These are phyloP conservation scores for Rapana venosa DNA, from an alignment of 2,888 invertebrate genomes.

Conservation along the genomic window DNA sequence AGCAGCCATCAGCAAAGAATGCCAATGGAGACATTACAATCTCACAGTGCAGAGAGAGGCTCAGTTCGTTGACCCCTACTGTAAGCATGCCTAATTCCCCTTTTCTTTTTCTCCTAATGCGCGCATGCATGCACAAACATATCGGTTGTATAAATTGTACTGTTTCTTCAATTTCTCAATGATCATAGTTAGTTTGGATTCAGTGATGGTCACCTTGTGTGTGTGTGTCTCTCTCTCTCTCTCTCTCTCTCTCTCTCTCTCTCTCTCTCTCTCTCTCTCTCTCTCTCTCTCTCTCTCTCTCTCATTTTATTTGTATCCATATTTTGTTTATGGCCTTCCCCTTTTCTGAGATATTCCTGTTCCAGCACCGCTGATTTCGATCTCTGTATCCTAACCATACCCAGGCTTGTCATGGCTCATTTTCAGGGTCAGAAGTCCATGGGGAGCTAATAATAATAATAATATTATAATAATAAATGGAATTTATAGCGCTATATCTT, in stretches of 20 bases:
- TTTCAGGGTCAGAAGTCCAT: too few relatives aligned
- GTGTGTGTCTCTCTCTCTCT: not conserved
- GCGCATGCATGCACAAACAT: too few relatives aligned
- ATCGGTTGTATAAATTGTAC: not conserved
- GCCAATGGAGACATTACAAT: constrained; percentile 74
- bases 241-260: not conserved
- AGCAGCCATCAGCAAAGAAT: constrained; percentile 73
- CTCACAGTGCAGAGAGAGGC: constrained; percentile 66
- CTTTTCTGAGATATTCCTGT: too few relatives aligned
- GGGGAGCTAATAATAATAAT: too few relatives aligned
- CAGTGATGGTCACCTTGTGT: not conserved
- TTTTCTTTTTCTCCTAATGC: not conserved
- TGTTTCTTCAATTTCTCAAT: not conserved
- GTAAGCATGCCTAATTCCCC: constrained; percentile 55
- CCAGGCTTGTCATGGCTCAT: too few relatives aligned
- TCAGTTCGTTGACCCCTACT: constrained; percentile 70
- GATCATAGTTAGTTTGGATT: not conserved
- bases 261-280: not conserved
- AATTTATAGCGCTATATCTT: too few relatives aligned
- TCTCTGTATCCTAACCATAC: too few relatives aligned
- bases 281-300: constrained; percentile 1
- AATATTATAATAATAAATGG: too few relatives aligned
- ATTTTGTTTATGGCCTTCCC: too few relatives aligned
- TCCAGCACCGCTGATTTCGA: too few relatives aligned
- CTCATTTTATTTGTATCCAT: not conserved